A percentile compares a stretch with the other conserved stretches of the same genome.
Conservation (phyloP, 2,113 vertebrate species). For the Theristicus caerulescens region DNA sequence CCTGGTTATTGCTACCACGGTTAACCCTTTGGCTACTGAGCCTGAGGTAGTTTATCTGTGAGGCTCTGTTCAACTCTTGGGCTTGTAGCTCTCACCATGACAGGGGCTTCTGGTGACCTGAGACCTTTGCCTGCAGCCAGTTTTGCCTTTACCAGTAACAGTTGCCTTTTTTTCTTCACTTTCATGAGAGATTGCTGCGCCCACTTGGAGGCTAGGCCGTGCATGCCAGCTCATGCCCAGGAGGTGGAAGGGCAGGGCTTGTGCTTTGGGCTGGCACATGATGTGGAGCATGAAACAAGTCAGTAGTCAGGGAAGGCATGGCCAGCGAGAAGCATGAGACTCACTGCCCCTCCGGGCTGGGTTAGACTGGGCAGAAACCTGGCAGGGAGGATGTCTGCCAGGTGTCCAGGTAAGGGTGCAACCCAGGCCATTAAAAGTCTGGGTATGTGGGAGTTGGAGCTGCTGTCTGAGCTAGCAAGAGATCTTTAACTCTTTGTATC, state of each 20-base stretch:
- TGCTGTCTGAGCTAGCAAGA: background rate
- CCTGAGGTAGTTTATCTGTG: background rate
- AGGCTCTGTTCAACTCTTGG: background rate
- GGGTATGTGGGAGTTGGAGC: background rate
- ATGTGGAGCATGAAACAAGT: background rate
- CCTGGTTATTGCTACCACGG: background rate
- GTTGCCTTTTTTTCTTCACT: background rate
- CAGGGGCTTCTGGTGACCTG: background rate
- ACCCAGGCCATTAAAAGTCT: background rate
- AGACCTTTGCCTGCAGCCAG: background rate
- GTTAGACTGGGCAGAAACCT: conserved; percentile 42
- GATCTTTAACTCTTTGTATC: conserved; percentile 1
- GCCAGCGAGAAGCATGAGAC: background rate
- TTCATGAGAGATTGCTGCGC: background rate
- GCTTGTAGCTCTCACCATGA: background rate
- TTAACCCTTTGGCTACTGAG: background rate
- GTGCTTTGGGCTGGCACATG: background rate
- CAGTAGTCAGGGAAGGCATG: background rate
- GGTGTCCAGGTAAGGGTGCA: conserved; percentile 53
- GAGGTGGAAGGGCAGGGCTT: conserved; percentile 1
- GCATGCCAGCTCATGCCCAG: conserved; percentile 10
- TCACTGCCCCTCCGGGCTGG: conserved; percentile 33
- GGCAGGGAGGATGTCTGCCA: conserved; percentile 27
- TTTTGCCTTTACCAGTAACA: background rate
- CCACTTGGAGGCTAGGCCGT: background rate